Conservation (phyloP, 2,113 vertebrate species). For the Sinocyclocheilus rhinocerous region DNA sequence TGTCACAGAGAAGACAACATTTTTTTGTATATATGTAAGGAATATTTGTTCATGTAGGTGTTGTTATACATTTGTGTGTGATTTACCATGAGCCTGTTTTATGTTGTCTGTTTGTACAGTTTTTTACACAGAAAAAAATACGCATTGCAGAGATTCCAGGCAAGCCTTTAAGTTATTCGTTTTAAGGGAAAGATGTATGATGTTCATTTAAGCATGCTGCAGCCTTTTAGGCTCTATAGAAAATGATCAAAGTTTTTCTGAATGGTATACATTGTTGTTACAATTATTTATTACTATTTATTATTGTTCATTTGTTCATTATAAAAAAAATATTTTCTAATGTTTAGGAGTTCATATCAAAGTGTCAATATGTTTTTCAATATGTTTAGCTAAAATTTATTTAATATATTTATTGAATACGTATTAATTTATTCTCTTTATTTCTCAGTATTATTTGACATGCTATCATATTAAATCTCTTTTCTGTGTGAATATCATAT, state of each 20-base stretch:
- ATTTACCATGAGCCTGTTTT: slow-evolving; percentile 7
- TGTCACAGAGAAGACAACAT: not conserved
- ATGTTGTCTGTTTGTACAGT: slow-evolving; percentile 34
- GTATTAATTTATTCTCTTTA: slow-evolving; percentile 21
- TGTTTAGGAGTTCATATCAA: not conserved
- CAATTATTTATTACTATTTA: not conserved
- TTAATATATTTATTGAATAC: slow-evolving; percentile 11
- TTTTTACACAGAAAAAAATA: slow-evolving; percentile 20
- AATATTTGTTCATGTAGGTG: slow-evolving; percentile 18
- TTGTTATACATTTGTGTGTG: slow-evolving; percentile 35
- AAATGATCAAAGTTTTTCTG: not conserved
- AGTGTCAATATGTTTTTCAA: slow-evolving; percentile 7
- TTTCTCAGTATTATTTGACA: slow-evolving; percentile 7
- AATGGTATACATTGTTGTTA: slow-evolving; percentile 14
- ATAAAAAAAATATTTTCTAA: slow-evolving; percentile 21
- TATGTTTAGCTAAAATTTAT: slow-evolving; percentile 20
- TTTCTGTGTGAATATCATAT: slow-evolving; percentile 30
- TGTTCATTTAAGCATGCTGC: slow-evolving; percentile 46
- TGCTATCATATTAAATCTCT: slow-evolving; percentile 22
- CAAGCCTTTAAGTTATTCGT: slow-evolving; percentile 8
- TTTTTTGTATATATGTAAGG: slow-evolving; percentile 34
- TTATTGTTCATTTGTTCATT: not conserved
- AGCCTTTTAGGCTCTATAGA: slow-evolving; percentile 8
- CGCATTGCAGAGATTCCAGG: not conserved
- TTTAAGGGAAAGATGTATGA: slow-evolving; percentile 24